Percentiles rank a stretch among this genome's conserved stretches.
Conservation (phyloP, 2,113 vertebrate species). For the Calonectris borealis region DNA sequence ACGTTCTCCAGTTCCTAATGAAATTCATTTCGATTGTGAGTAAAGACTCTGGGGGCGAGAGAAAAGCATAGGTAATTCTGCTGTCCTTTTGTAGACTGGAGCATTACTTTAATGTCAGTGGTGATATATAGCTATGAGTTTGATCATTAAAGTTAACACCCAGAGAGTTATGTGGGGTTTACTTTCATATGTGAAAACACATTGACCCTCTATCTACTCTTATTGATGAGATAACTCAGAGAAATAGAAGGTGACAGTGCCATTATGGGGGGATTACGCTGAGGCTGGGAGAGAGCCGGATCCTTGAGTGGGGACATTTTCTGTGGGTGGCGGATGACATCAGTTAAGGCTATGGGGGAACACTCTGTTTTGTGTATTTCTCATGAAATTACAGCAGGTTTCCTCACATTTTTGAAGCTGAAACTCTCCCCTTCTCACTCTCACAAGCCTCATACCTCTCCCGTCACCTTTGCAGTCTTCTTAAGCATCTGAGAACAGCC, state of each 20-base stretch:
- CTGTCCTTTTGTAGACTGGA: neutral
- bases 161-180: constrained; percentile 46
- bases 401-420: neutral
- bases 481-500: neutral
- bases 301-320: neutral
- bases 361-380: neutral
- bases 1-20: neutral
- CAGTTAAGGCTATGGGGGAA: neutral
- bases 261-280: constrained; percentile 1
- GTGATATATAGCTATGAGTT: constrained; percentile 52
- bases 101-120: constrained; percentile 51
- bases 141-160: constrained; percentile 58
- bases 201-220: constrained; percentile 45
- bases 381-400: neutral
- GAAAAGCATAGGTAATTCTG: constrained; percentile 22
- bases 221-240: constrained; percentile 60
- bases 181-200: constrained; percentile 51
- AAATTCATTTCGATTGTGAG: constrained; percentile 27
- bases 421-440: neutral
- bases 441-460: neutral
- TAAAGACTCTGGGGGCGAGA: neutral
- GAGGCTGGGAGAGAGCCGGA: neutral
- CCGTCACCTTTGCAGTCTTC: neutral
- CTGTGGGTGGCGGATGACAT: neutral
- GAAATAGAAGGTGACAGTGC: constrained; percentile 48